Evolutionary conservation across 2,113 vertebrate species (phyloP), one percentile per base, ranked within the genome.

Genomic region (Triplophysa tibetana): DNA sequence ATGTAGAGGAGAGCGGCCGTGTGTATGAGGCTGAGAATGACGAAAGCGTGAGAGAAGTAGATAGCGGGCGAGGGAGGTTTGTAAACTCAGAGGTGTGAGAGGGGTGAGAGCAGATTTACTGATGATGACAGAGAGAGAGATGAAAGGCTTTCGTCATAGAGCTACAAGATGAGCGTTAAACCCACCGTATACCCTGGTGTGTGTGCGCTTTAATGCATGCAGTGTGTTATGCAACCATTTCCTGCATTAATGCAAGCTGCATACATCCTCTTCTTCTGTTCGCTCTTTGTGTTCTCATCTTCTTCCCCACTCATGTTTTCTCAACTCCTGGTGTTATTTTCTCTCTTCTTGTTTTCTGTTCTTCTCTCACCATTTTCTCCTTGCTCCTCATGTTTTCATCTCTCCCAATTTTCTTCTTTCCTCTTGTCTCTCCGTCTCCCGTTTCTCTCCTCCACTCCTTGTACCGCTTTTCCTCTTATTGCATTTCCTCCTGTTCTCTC

Each of bases 61-160:
- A 62, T 23, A 26, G 60, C 1, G 60, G 58, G 70, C 0, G 54
- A 73, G 26, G 38, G 29, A 72, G 52, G 33, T 38, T 74, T 74
- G 70, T 60, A 75, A 75, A 73, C 54, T 73, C 48, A 33, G 29
- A 33, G 29, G 29, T 33, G 29, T 6, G 29, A 33, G 17, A 23
- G 75, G 56, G 29, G 52, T 60, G 58, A 75, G 58, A 62, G 33
- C n/a, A 75, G 72, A 21, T 75, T 75, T 61, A 62, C 70, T n/a
- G 64, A 65, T 19, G 65, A 38, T 41, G 26, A 52, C 43, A 56
- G 29, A 4, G 68, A 17, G 50, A 78, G 24, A 48, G 33, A 66
- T 41, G 26, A 62, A 61, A 60, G 54, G 23, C 58, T 48, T 74
- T 26, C 38, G 1, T 74, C 56, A 74, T 61, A 26, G 3, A n/a